Percentiles rank a stretch among this genome's conserved stretches.
phyloP scores from a whole-genome alignment of 2,888 invertebrate genomes.

The Mythimna impura region DNA sequence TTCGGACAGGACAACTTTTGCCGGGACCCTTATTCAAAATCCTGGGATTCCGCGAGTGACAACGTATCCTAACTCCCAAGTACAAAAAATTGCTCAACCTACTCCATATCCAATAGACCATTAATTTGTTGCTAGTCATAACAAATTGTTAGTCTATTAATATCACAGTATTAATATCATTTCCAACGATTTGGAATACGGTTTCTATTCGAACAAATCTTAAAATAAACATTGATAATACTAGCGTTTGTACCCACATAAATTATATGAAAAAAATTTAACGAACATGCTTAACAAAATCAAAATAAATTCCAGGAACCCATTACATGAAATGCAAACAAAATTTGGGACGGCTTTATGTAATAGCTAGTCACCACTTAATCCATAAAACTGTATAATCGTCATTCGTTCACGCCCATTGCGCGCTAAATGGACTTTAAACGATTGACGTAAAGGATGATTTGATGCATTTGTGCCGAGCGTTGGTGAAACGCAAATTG shows the following conservation, averaged over 20 bases:
- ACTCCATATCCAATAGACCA: too few species aligned
- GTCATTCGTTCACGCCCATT: slow-evolving; percentile 64
- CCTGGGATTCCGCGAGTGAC: too few species aligned
- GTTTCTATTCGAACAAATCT: background rate
- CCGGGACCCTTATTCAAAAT: too few species aligned
- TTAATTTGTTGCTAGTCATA: too few species aligned
- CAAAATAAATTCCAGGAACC: slow-evolving; percentile 6
- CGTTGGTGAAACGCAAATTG: slow-evolving; percentile 65
- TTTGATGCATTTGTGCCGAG: slow-evolving; percentile 65
- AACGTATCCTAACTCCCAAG: too few species aligned
- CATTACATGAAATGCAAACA: slow-evolving; percentile 52
- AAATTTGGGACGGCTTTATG: slow-evolving; percentile 41
- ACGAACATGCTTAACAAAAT: background rate
- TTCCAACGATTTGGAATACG: too few species aligned
- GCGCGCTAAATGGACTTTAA: slow-evolving; percentile 63
- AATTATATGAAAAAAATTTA: background rate
- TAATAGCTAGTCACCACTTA: slow-evolving; percentile 58
- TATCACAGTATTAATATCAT: background rate
- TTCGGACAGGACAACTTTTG: too few species aligned
- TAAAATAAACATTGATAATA: background rate
- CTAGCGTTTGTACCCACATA: too few species aligned
- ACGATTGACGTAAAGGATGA: slow-evolving; percentile 68
- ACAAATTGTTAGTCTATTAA: slow-evolving; percentile 1
- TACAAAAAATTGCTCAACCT: too few species aligned
- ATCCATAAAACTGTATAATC: slow-evolving; percentile 63